phyloP scores from a whole-genome alignment of 2,113 vertebrate genomes.

The Engraulis encrasicolus region DNA sequence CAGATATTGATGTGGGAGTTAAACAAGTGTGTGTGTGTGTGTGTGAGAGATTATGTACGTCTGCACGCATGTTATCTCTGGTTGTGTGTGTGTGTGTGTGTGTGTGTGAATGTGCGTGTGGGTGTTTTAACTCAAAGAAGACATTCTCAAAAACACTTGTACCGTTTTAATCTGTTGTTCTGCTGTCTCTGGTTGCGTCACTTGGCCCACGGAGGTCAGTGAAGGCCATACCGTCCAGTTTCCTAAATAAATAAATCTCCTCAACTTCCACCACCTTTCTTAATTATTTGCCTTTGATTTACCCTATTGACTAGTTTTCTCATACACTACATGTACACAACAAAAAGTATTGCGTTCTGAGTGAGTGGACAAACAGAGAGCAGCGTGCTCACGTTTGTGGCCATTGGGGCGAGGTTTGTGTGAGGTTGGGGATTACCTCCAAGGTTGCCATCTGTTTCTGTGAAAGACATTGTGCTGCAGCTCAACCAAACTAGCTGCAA shows the following conservation, averaged over 20 bases:
- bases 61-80: background rate
- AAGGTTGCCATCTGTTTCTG: constrained; percentile 35
- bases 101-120: constrained; percentile 53
- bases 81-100: background rate
- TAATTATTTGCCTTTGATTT: background rate
- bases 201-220: constrained; percentile 66
- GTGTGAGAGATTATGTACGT: constrained; percentile 35
- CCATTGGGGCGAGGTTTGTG: background rate
- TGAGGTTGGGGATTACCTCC: constrained; percentile 37
- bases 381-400: background rate
- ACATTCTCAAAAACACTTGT: constrained; percentile 82
- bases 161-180: constrained; percentile 85
- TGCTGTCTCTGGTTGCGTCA: constrained; percentile 81
- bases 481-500: constrained; percentile 27
- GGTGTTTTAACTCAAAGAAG: constrained; percentile 80
- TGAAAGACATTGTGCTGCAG: constrained; percentile 34
- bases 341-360: background rate
- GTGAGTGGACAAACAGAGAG: background rate
- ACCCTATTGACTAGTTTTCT: background rate
- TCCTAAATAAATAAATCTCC: constrained; percentile 87
- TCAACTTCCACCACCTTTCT: constrained; percentile 71
- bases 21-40: constrained; percentile 54
- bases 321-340: background rate
- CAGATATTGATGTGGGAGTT: constrained; percentile 85
- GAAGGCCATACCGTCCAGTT: constrained; percentile 86